Conservation (phyloP, 92 coral and sea anemone genomes). For the Montipora capitata region DNA sequence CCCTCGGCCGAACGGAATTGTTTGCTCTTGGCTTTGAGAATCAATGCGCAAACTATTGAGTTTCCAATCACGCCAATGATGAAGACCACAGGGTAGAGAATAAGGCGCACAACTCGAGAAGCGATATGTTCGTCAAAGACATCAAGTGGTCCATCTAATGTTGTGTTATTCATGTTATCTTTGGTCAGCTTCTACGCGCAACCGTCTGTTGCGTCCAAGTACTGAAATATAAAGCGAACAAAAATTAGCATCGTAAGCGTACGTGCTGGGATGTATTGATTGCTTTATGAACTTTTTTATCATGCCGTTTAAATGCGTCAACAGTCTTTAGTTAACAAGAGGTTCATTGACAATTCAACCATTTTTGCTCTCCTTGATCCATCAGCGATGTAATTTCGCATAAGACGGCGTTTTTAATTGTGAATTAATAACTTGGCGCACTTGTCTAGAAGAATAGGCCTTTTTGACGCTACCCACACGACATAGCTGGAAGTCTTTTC, state of each 20-base stretch:
- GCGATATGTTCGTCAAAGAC: conserved; percentile 68
- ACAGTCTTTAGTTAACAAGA: not conserved
- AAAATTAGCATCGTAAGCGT: conserved; percentile 1
- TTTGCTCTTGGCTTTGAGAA: conserved; percentile 61
- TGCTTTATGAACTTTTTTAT: not conserved
- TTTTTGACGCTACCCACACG: not conserved
- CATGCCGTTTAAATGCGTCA: not conserved
- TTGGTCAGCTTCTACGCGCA: not conserved
- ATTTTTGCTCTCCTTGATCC: not conserved
- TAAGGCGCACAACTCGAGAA: conserved; percentile 76
- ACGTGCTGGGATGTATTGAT: not conserved
- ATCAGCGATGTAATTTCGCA: not conserved
- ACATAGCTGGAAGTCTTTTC: not conserved
- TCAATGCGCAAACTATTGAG: conserved; percentile 73
- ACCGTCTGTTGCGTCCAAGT: not conserved
- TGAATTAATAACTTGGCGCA: not conserved
- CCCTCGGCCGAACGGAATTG: conserved; percentile 78
- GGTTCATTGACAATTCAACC: not conserved
- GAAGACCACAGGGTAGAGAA: conserved; percentile 80
- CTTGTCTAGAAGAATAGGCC: not conserved
- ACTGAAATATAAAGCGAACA: conserved; percentile 3
- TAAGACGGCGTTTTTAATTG: not conserved
- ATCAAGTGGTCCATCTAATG: conserved; percentile 9
- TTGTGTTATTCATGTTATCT: conserved; percentile 63
- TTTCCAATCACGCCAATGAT: conserved; percentile 83